These are phyloP conservation scores for Lontra canadensis DNA, from an alignment of 2,113 vertebrate genomes.

Conservation along the genomic window DNA sequence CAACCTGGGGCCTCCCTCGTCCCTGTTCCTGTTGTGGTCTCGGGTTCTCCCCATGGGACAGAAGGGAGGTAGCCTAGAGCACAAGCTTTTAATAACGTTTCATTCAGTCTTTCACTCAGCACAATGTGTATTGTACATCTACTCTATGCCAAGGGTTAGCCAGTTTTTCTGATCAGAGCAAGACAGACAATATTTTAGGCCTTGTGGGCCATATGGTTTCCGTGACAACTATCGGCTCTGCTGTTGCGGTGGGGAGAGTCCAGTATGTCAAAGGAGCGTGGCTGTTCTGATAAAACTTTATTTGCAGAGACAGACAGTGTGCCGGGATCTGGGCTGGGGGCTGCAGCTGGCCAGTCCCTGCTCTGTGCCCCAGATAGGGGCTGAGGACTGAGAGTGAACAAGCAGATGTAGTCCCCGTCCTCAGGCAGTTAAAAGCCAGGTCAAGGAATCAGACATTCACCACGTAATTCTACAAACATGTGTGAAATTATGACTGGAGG, in stretches of 20 bases:
- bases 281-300: not conserved
- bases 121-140: not conserved
- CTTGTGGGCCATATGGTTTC: not conserved
- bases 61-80: not conserved
- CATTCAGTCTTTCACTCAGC: not conserved
- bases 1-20: not conserved
- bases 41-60: accelerated
- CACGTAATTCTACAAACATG: not conserved
- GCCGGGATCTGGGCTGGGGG: not conserved
- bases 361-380: not conserved
- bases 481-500: not conserved
- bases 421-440: not conserved
- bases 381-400: not conserved
- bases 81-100: not conserved
- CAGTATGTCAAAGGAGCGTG: not conserved
- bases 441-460: not conserved
- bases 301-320: not conserved
- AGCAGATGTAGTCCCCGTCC: not conserved
- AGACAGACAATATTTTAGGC: not conserved
- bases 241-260: not conserved
- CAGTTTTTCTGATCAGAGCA: not conserved
- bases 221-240: not conserved
- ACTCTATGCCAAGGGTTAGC: accelerated
- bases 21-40: not conserved
- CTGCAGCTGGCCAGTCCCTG: not conserved